Conservation (phyloP, 2,797 vertebrate species). For the Oryzias sinensis region DNA sequence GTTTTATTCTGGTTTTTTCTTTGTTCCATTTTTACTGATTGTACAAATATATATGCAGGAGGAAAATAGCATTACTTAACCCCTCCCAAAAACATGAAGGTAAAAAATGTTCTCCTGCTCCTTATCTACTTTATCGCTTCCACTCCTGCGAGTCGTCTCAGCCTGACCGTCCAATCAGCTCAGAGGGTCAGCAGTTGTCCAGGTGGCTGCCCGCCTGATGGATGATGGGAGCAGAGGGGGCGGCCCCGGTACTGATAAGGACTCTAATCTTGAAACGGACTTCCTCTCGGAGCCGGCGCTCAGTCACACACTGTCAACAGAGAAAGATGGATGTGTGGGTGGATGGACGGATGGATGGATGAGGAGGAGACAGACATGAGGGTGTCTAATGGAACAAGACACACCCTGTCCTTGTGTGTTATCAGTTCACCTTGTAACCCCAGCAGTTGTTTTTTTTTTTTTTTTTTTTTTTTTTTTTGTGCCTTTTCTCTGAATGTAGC, state of each 20-base stretch:
- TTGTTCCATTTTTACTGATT: not conserved
- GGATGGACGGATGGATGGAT: slow-evolving; percentile 51
- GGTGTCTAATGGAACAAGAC: slow-evolving; percentile 61
- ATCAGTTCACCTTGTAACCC: slow-evolving; percentile 63
- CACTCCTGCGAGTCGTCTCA: slow-evolving; percentile 36
- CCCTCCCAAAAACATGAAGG: not conserved
- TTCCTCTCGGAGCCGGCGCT: slow-evolving; percentile 69
- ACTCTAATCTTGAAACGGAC: slow-evolving; percentile 74
- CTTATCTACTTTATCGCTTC: slow-evolving; percentile 53
- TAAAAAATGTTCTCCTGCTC: slow-evolving; percentile 39
- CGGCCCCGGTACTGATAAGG: slow-evolving; percentile 66
- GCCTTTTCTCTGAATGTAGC: slow-evolving; percentile 9
- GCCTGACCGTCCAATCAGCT: slow-evolving; percentile 40
- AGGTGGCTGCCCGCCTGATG: slow-evolving; percentile 71
- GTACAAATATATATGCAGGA: not conserved
- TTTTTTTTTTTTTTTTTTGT: too few species aligned
- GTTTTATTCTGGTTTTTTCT: not conserved
- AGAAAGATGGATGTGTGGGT: slow-evolving; percentile 66
- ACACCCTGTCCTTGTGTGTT: slow-evolving; percentile 53
- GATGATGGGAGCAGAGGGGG: slow-evolving; percentile 69
- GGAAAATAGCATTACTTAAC: not conserved
- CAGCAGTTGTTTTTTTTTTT: slow-evolving; percentile 10
- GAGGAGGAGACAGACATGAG: slow-evolving; percentile 52
- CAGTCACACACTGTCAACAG: slow-evolving; percentile 65
- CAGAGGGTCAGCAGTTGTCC: slow-evolving; percentile 65